A percentile compares a stretch with the other conserved stretches of the same genome.
phyloP scores from a whole-genome alignment of 92 coral and sea anemone species.

The Scolanthus callimorphus region DNA sequence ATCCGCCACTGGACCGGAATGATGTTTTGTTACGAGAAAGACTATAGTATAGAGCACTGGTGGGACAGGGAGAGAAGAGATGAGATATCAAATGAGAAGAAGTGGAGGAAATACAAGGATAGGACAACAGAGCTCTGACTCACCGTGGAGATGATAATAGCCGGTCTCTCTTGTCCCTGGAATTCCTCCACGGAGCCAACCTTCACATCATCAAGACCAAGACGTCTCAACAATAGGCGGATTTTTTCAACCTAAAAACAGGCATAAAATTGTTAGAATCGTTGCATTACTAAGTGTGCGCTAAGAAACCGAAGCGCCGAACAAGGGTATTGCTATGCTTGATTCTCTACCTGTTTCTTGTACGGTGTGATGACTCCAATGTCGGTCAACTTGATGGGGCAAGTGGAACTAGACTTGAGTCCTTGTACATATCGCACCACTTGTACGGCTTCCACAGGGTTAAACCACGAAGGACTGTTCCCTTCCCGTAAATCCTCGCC shows the following conservation, averaged over 20 bases:
- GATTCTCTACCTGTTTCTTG: conserved; percentile 74
- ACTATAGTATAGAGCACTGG: no score
- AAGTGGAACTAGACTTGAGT: conserved; percentile 48
- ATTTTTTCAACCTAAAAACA: conserved; percentile 80
- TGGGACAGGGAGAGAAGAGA: no score
- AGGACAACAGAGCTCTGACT: no score
- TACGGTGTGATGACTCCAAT: conserved; percentile 94
- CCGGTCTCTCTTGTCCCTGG: conserved; percentile 96
- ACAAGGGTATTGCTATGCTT: no score
- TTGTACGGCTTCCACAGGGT: conserved; percentile 96
- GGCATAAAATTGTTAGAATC: no score
- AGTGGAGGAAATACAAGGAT: no score
- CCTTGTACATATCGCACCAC: conserved; percentile 81
- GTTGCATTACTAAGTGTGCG: no score
- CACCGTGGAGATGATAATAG: conserved; percentile 86
- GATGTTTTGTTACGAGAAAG: no score
- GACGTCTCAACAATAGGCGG: conserved; percentile 72
- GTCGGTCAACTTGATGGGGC: conserved; percentile 58
- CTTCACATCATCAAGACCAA: conserved; percentile 75
- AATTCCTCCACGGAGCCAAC: conserved; percentile 98
- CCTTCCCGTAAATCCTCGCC: conserved; percentile 98
- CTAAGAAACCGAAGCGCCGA: no score
- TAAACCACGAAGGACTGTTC: conserved; percentile 98
- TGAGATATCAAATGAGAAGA: no score
- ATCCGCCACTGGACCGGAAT: no score